Base-by-base conservation (phyloP, 2,113 vertebrate genomes). In the Ptychochromis oligacanthus region DNA sequence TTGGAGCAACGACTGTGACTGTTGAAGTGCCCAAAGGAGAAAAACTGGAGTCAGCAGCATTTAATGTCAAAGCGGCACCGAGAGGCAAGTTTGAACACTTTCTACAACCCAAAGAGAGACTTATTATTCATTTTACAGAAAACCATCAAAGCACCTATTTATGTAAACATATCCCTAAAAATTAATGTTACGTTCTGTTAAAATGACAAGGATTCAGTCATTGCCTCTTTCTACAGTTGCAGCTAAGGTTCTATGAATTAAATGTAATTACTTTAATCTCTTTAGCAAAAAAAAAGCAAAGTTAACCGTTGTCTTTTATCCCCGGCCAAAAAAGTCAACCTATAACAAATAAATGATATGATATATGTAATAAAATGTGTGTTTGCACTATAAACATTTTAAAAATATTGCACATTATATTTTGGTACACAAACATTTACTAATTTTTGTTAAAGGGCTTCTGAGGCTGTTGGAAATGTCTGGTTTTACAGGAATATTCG, bases 21-120 rank as follows among this genome's bases (percentile, higher is more conserved):
- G 81, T 96, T 2, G 82, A 94, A 1, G 87, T 97, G 24, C 96
- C 96, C 0, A 95, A 95, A 96, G 84, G 92, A 82, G 93, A 91
- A 0, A 4, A 76, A 5, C 58, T 96, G 77, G 85, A 77, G 20
- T 6, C 79, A 22, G 93, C 95, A 0, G 93, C 93, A 24, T 97
- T 99, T 92, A 94, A 38, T 22, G 96, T 95, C 75, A 94, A 90
- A 36, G 75, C 94, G 6, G 91, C 95, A 56, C 96, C 96, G 70
- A 97, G 96, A 95, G 94, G 97, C 46, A 54, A 72, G 46, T 72
- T 31, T 96, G 86, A 94, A 95, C 89, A 24, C 1, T 17, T 13
- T 10, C 24, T 55, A 24, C 7, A 24, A 56, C 7, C 11, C 2
- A 55, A n/a, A 56, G 22, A 24, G 26, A 46, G 15, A 46, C 13